Conservation (phyloP, 1,140 invertebrate species). For the Drosophila hydei region DNA sequence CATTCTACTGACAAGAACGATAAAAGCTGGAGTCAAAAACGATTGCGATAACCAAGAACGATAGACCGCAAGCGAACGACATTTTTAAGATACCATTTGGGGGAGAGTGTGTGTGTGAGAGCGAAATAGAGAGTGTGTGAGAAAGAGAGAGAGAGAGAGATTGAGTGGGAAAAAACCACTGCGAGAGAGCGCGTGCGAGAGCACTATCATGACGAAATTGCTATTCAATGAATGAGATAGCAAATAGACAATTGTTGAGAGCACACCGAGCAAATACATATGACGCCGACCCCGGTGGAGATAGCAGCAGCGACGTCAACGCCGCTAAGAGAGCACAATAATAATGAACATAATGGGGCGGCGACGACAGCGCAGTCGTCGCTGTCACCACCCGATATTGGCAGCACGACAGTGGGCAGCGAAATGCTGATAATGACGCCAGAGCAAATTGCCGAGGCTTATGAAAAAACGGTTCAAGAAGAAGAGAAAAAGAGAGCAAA, state of each 20-base stretch:
- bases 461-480: constrained; percentile 47
- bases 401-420: constrained; percentile 47
- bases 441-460: constrained; percentile 59
- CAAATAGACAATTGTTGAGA: constrained; percentile 7
- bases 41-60: constrained; percentile 13
- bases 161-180: not conserved
- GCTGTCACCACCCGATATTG: constrained; percentile 25
- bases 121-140: not conserved
- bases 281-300: constrained; percentile 40
- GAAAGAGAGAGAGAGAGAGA: constrained; percentile 1
- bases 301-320: constrained; percentile 26
- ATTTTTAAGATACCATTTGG: constrained; percentile 4
- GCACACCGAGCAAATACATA: constrained; percentile 20
- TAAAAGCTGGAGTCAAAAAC: not conserved
- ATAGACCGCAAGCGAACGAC: constrained; percentile 5
- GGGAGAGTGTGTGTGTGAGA: not conserved
- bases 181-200: not conserved
- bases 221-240: constrained; percentile 33
- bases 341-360: not conserved
- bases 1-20: constrained; percentile 1
- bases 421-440: constrained; percentile 53
- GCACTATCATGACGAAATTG: constrained; percentile 39
- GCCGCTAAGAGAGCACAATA: constrained; percentile 1
- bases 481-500: constrained; percentile 4
- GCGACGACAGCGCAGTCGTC: not conserved